A percentile compares a stretch with the other conserved stretches of the same genome.
phyloP scores from a whole-genome alignment of 2,797 vertebrate genomes.

The Urosaurus nigricauda region DNA sequence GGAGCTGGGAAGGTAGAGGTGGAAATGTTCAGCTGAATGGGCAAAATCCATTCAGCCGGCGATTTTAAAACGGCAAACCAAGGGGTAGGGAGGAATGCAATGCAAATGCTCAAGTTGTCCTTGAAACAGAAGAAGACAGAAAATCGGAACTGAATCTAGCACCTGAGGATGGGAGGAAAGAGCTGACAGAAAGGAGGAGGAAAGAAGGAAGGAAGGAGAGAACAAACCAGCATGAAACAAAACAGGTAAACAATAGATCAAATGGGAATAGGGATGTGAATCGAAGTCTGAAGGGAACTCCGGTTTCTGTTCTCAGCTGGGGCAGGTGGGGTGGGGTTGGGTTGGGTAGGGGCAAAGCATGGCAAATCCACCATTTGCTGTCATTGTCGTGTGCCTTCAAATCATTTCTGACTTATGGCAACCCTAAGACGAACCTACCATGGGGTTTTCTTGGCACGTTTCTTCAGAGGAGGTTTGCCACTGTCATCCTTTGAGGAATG shows the following conservation, averaged over 20 bases:
- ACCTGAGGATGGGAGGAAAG: slow-evolving; percentile 36
- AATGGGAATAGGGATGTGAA: slow-evolving; percentile 77
- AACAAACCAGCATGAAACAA: slow-evolving; percentile 58
- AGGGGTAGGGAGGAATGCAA: slow-evolving; percentile 77
- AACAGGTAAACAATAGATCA: slow-evolving; percentile 66
- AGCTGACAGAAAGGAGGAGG: no score
- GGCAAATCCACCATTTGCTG: slow-evolving; percentile 62
- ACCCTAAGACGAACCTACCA: no score
- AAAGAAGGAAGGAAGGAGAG: background rate
- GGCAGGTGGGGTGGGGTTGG: background rate
- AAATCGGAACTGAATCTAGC: slow-evolving; percentile 72
- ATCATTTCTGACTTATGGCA: no score
- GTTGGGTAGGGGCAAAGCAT: background rate
- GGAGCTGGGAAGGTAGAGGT: slow-evolving; percentile 46
- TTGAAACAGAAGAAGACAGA: slow-evolving; percentile 80
- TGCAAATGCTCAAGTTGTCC: slow-evolving; percentile 80
- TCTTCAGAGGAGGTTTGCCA: no score
- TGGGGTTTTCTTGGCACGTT: no score
- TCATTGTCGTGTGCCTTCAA: no score
- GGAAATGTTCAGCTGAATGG: slow-evolving; percentile 70
- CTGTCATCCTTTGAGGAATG: no score
- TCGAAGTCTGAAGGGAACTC: slow-evolving; percentile 81
- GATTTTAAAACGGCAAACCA: slow-evolving; percentile 81
- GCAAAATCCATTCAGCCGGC: slow-evolving; percentile 82
- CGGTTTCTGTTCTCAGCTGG: slow-evolving; percentile 33